Percentiles rank a stretch among this genome's conserved stretches.
These are phyloP conservation scores for Sinhomidia bicolor DNA, from an alignment of 2,888 invertebrate species.

Conservation along the genomic window DNA sequence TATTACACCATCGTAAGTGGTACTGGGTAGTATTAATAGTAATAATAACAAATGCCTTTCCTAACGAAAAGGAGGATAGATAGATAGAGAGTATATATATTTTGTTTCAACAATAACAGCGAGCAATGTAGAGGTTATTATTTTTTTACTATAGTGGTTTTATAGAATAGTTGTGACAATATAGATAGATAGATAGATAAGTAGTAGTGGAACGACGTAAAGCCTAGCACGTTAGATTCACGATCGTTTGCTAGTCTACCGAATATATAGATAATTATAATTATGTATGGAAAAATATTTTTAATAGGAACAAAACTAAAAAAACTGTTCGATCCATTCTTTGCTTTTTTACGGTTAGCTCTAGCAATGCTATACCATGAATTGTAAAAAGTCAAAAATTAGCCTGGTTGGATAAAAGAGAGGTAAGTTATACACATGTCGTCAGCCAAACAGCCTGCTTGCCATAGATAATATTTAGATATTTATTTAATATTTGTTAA, in stretches of 20 bases:
- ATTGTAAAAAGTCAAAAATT: conserved; percentile 44
- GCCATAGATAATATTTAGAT: conserved; percentile 63
- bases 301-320: conserved; percentile 31
- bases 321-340: conserved; percentile 45
- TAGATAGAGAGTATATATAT: not conserved
- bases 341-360: conserved; percentile 60
- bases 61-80: conserved; percentile 21
- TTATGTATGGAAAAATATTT: conserved; percentile 19
- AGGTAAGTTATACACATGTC: conserved; percentile 70
- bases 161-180: not conserved
- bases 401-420: conserved; percentile 57
- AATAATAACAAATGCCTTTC: conserved; percentile 1
- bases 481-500: conserved; percentile 53
- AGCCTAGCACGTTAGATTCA: conserved; percentile 41
- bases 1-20: conserved; percentile 9
- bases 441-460: conserved; percentile 80
- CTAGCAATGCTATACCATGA: conserved; percentile 75
- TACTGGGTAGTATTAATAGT: not conserved
- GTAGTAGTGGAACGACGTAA: conserved; percentile 34
- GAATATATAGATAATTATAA: conserved; percentile 10
- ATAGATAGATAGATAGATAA: not conserved
- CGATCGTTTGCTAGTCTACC: conserved; percentile 29
- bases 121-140: conserved; percentile 34
- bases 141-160: conserved; percentile 20
- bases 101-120: conserved; percentile 29